Base-by-base conservation (phyloP, 53 echinoderm and acorn worm species). In the Henricia sp. region DNA sequence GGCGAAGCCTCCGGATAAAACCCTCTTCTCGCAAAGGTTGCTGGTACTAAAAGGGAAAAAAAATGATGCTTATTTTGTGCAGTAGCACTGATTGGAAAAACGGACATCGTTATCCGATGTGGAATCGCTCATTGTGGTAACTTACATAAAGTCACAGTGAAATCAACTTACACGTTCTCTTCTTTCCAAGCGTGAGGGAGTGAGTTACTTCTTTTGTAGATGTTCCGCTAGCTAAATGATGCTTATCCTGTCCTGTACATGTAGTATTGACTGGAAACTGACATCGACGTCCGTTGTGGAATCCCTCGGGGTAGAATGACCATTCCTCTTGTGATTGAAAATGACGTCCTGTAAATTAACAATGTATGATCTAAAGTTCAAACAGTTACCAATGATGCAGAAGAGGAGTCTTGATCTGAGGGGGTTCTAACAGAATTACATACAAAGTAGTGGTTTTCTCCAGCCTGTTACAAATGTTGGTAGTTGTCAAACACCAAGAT, bases 241-340 rank as follows among this genome's bases (percentile, higher is more conserved):
- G 25, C 21, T 52, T 68, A 38, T 67, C 75, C 2, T 86, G n/a
- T n/a, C n/a, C n/a, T n/a, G n/a, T n/a, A n/a, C n/a, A n/a, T n/a
- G n/a, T n/a, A 26, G 82, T 52, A 25, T 87, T 40, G 19, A 8
- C 25, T n/a, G 78, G 55, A 82, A 93, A 91, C 57, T 67, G 72
- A 51, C 93, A 96, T 51, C 76, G 77, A 35, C 67, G 91, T 1
- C 96, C 96, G 3, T 77, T 59, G 20, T 89, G 67, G 23, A 55
- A 86, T 11, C 93, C 91, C 50, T 93, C 95, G 9, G 95, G 96
- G 76, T 96, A 96, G 2, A 71, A 83, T 19, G 91, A 84, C 96
- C 96, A 96, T 50, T 96, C 96, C 25, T 48, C 26, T 8, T 38
- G 59, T 35, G 85, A 65, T 17, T 28, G 70, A 16, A 52, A 44